Conservation (phyloP, 2,888 invertebrate species). For the Charanyca ferruginea region DNA sequence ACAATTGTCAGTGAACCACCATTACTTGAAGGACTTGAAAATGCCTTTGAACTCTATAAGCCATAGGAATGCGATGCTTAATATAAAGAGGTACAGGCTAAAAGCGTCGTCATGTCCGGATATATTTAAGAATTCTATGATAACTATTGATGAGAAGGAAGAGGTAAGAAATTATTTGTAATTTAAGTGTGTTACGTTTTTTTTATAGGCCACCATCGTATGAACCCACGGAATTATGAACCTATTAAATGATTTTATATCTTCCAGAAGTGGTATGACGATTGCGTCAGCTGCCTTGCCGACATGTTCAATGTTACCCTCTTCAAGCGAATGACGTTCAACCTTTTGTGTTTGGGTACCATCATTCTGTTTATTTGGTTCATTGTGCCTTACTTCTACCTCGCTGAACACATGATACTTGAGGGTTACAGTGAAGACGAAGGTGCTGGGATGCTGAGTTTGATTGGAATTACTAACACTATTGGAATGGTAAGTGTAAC, state of each 20-base stretch:
- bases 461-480: slow-evolving; percentile 97
- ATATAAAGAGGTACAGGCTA: slow-evolving; percentile 95
- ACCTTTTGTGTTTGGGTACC: slow-evolving; percentile 96
- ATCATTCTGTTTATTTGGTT: slow-evolving; percentile 97
- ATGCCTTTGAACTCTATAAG: slow-evolving; percentile 96
- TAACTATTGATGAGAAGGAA: slow-evolving; percentile 94
- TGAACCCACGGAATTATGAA: too few relatives aligned
- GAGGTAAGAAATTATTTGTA: slow-evolving; percentile 90
- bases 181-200: neutral
- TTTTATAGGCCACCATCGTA: too few relatives aligned
- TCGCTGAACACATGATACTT: slow-evolving; percentile 95
- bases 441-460: slow-evolving; percentile 95
- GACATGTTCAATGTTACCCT: slow-evolving; percentile 94
- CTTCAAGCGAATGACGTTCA: slow-evolving; percentile 94
- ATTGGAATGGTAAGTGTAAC: slow-evolving; percentile 95
- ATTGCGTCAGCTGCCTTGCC: slow-evolving; percentile 79
- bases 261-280: slow-evolving; percentile 86
- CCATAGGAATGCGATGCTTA: slow-evolving; percentile 96
- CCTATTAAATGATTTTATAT: neutral
- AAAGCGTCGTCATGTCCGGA: slow-evolving; percentile 98
- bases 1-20: slow-evolving; percentile 91
- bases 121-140: slow-evolving; percentile 97
- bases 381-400: slow-evolving; percentile 98
- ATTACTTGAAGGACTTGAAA: slow-evolving; percentile 93
- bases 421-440: slow-evolving; percentile 93